Evolutionary conservation across 2,113 vertebrate genomes (phyloP).

Genomic region (Campylomormyrus tamandua): DNA sequence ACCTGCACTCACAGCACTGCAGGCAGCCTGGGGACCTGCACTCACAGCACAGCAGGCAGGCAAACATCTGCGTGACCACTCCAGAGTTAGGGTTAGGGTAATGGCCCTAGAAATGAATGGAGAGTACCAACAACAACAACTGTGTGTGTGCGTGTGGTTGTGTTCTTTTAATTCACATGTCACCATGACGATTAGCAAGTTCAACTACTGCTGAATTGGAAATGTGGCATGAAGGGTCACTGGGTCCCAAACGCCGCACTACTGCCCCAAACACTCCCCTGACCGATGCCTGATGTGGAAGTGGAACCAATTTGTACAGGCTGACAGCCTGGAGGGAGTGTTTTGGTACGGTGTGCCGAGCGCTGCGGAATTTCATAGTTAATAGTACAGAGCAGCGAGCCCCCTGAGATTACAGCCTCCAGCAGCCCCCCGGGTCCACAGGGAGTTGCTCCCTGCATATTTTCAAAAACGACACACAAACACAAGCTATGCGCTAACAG

Average conservation of each 20-base stretch:
- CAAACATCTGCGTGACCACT: too few species aligned
- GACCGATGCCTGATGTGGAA: not conserved
- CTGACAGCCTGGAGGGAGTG: not conserved
- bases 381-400: not conserved
- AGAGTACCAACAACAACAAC: too few species aligned
- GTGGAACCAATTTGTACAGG: not conserved
- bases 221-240: not conserved
- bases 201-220: not conserved
- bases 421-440: not conserved
- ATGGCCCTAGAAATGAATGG: too few species aligned
- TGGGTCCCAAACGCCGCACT: not conserved
- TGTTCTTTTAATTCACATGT: not conserved
- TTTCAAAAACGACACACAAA: not conserved
- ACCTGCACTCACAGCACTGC: too few species aligned
- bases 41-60: too few species aligned
- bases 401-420: not conserved
- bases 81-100: too few species aligned
- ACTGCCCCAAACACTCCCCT: not conserved
- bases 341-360: not conserved
- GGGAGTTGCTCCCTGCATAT: not conserved
- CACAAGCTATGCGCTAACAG: not conserved
- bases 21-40: too few species aligned
- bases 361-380: not conserved
- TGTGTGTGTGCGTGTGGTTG: too few species aligned
- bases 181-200: not conserved